Conservation (phyloP, 2,797 vertebrate genomes). For the Parotocinclus haroldoi region DNA sequence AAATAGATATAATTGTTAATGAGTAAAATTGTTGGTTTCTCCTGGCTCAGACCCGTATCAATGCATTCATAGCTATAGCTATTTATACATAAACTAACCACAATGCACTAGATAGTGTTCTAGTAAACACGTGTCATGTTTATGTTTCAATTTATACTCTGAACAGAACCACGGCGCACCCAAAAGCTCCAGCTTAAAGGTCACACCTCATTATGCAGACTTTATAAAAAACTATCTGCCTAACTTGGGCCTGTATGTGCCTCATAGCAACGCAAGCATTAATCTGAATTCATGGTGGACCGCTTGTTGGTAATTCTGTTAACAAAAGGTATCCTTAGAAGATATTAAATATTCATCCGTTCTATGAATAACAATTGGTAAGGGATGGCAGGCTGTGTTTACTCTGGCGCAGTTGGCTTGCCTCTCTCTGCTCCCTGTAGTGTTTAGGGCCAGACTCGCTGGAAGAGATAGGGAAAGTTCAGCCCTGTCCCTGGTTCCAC, state of each 20-base stretch:
- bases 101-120: too few species aligned
- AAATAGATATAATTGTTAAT: too few species aligned
- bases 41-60: too few species aligned
- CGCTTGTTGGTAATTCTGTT: constrained; percentile 78
- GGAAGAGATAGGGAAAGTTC: constrained; percentile 25
- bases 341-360: constrained; percentile 78
- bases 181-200: too few species aligned
- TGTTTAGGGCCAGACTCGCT: constrained; percentile 9
- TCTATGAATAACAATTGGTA: constrained; percentile 80
- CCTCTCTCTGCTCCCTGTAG: constrained; percentile 20
- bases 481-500: constrained; percentile 8
- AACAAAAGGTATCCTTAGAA: constrained; percentile 83
- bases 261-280: constrained; percentile 34
- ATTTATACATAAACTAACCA: too few species aligned
- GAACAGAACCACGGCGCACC: too few species aligned
- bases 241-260: constrained; percentile 5
- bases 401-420: constrained; percentile 56
- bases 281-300: constrained; percentile 68
- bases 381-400: constrained; percentile 69
- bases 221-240: background rate
- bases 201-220: background rate
- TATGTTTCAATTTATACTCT: too few species aligned
- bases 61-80: too few species aligned
- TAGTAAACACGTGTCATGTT: too few species aligned
- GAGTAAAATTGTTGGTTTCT: too few species aligned